These are phyloP conservation scores for Atherix ibis DNA, from an alignment of 2,888 invertebrate species.

Conservation along the genomic window DNA sequence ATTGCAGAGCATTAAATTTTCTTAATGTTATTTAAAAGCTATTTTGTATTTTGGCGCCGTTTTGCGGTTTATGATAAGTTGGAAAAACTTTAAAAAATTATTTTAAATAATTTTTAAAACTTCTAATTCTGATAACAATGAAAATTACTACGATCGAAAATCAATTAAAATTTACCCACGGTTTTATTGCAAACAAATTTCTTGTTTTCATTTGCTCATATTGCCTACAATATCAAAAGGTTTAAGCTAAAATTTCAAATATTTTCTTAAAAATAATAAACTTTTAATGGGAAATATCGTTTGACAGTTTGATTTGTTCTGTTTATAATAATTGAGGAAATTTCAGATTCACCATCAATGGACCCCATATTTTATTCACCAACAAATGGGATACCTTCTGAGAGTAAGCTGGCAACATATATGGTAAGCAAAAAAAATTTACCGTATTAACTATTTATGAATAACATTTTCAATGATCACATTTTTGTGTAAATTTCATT, in stretches of 20 bases:
- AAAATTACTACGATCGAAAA: too few relatives aligned
- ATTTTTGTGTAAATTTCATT: constrained; percentile 4
- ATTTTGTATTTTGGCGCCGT: too few relatives aligned
- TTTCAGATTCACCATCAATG: constrained; percentile 39
- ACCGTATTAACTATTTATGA: neutral
- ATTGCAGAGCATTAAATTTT: too few relatives aligned
- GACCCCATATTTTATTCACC: constrained; percentile 59
- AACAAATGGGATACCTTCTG: constrained; percentile 60
- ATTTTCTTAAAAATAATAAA: constrained; percentile 1
- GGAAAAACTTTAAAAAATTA: too few relatives aligned
- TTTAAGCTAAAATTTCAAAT: neutral
- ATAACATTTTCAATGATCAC: neutral
- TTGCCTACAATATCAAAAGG: neutral
- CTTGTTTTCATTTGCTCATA: neutral
- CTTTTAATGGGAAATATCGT: too few relatives aligned
- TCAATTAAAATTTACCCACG: neutral
- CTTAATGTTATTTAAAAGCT: too few relatives aligned
- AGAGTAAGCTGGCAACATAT: constrained; percentile 71
- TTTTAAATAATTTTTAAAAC: too few relatives aligned
- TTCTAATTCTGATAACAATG: too few relatives aligned
- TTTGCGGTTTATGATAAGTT: too few relatives aligned
- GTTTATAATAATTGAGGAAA: too few relatives aligned
- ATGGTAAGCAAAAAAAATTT: constrained; percentile 42
- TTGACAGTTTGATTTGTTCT: too few relatives aligned
- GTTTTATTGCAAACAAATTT: constrained; percentile 1